Percentiles rank a stretch among this genome's conserved stretches.
Evolutionary conservation across 1,140 invertebrate genomes (phyloP).

Genomic region (silkworm (Bombyx mori)): DNA sequence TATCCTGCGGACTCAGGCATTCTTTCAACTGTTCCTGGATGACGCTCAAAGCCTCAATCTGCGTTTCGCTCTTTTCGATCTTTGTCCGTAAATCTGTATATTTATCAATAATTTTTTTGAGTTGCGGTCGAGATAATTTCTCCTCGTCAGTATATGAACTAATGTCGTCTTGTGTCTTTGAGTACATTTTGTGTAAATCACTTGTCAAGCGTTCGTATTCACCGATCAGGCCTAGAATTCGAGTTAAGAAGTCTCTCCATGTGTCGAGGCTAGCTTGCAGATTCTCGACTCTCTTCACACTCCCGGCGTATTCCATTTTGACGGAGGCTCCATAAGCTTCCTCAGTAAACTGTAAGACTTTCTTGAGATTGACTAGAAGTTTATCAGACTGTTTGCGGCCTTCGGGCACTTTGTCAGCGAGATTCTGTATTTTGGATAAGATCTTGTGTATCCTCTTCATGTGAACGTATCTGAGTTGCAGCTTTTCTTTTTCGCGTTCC

Average conservation of each 20-base stretch:
- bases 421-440: conserved; percentile 76
- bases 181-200: conserved; percentile 73
- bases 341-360: conserved; percentile 81
- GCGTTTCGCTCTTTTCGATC: conserved; percentile 72
- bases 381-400: conserved; percentile 77
- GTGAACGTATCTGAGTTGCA: conserved; percentile 86
- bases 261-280: conserved; percentile 85
- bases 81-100: conserved; percentile 73
- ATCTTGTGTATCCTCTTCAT: conserved; percentile 81
- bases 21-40: conserved; percentile 88
- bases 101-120: conserved; percentile 72
- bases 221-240: conserved; percentile 74
- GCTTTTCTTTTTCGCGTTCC: conserved; percentile 82
- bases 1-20: conserved; percentile 88
- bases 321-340: conserved; percentile 82
- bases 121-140: conserved; percentile 58
- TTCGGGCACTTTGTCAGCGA: conserved; percentile 77
- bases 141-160: conserved; percentile 61
- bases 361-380: conserved; percentile 77
- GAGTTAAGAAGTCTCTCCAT: conserved; percentile 81
- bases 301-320: conserved; percentile 84
- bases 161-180: conserved; percentile 72
- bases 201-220: conserved; percentile 74
- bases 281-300: conserved; percentile 82
- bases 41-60: conserved; percentile 78